Evolutionary conservation across 1,140 invertebrate species (phyloP), one percentile per base, ranked within the genome.

Genomic region (Caenorhabditis latens): DNA sequence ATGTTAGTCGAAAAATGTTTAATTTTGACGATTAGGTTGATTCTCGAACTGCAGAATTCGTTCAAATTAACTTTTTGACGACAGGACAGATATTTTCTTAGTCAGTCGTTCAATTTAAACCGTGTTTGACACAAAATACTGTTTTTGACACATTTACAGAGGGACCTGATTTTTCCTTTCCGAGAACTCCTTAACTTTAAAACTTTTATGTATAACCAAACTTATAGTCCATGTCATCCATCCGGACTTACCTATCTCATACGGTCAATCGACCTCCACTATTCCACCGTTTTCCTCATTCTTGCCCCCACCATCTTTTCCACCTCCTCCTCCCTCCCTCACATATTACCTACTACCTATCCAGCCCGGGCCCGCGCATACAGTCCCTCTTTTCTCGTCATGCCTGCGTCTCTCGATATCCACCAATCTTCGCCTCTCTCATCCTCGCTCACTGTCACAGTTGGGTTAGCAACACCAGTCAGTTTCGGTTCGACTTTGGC

Each of bases 401-500:
- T 46, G 32, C 11, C 57, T 61, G 82, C 55, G 53, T 84, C 53
- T 84, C 55, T 50, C 0, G 14, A 8, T 13, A 32, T 53, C 21
- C 11, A 32, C 67, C 40, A 43, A 19, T n/a, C 21, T 0, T 21
- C 50, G 4, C 24, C 16, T 16, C 16, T 53, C 13, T 57, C 21
- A 48, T 48, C 19, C 48, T 53, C 79, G 32, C 48, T 24, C 42
- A 42, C 7, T 58, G 82, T 84, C 53, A 61, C 43, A 61, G 53
- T 55, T 40, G 79, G 40, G 79, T 61, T 57, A 32, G 46, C 58
- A 63, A 63, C 43, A 71, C 67, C 67, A 79, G 71, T 79, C 71
- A 79, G 71, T 79, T 79, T 79, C 71, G 71, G 71, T 79, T 79
- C n/a, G 46, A 24, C 71, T 79, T 79, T 79, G 71, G 46, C 71